Percentiles rank a stretch among this genome's conserved stretches.
These are phyloP conservation scores for human (Homo sapiens) DNA, from an alignment of 2,113 vertebrate species.

Conservation along the genomic window GRCh38 chr4:104842501-104843000, in stretches of 20 bases:
- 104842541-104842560: too few relatives aligned
- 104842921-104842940: not conserved
- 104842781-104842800: not conserved
- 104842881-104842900: not conserved
- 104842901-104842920: not conserved
- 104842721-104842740: not conserved
- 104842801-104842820: not conserved
- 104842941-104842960: not conserved
- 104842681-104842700: not conserved
- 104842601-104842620: too few relatives aligned
- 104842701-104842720: not conserved
- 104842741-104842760: not conserved
- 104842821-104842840: not conserved
- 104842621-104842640: not conserved
- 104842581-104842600: too few relatives aligned
- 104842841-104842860: not conserved
- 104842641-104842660: not conserved
- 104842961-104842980: not conserved
- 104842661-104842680: not conserved
- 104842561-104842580: too few relatives aligned
- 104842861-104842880: not conserved
- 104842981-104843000: not conserved
- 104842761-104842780: not conserved
- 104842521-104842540: too few relatives aligned
- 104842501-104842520: too few relatives aligned